Percentiles rank a stretch among this genome's conserved stretches.
Conservation (phyloP, 2,797 vertebrate species). For the Tamandua tetradactyla region DNA sequence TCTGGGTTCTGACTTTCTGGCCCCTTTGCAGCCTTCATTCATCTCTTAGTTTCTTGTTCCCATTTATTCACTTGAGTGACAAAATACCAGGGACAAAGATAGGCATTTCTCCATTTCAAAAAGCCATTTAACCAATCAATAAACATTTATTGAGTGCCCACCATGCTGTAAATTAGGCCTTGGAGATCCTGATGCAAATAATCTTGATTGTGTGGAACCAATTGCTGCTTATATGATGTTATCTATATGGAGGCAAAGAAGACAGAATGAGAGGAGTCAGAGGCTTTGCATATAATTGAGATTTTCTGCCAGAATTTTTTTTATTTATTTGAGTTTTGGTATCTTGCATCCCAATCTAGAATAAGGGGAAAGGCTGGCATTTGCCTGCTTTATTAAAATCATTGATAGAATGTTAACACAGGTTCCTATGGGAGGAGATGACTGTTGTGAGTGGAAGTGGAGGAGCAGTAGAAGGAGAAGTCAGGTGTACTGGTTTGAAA, state of each 20-base stretch:
- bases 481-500: no score
- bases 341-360: neutral
- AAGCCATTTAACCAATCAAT: neutral
- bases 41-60: neutral
- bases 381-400: slow-evolving; percentile 13
- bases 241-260: neutral
- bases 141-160: neutral
- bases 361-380: neutral
- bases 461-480: neutral
- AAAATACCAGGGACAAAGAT: slow-evolving; percentile 15
- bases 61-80: neutral
- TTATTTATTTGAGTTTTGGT: neutral
- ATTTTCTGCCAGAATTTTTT: neutral
- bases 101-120: neutral
- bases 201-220: rapidly evolving
- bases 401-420: neutral
- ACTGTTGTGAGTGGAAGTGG: neutral
- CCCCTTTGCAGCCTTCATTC: neutral
- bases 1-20: neutral
- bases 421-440: neutral
- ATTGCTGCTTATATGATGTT: neutral
- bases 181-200: neutral
- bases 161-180: neutral
- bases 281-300: neutral
- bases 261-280: neutral